Evolutionary conservation across 2,797 vertebrate genomes (phyloP).

Genomic region (Acanthornis magna): DNA sequence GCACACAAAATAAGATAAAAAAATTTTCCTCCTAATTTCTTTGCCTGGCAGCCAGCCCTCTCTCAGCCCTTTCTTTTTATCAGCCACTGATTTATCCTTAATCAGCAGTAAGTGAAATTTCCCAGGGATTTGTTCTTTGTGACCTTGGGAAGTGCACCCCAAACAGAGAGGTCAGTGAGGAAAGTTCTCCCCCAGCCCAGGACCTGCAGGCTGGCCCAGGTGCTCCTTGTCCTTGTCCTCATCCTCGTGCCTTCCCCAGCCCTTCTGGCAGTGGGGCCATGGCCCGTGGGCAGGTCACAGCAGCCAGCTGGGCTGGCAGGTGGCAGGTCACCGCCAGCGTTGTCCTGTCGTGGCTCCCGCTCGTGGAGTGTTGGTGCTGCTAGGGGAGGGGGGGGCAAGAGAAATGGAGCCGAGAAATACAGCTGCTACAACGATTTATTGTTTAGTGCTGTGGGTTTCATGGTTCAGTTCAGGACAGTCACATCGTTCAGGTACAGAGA

Average conservation of each 20-base stretch:
- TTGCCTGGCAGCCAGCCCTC: not conserved
- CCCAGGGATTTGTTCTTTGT: not conserved
- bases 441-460: constrained; percentile 12
- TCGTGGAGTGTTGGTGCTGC: fast-evolving
- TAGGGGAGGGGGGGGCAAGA: not conserved
- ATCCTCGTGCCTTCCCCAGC: not conserved
- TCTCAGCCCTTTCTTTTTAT: not conserved
- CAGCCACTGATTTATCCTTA: constrained; percentile 33
- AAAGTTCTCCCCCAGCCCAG: not conserved
- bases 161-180: not conserved
- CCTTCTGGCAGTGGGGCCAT: fast-evolving
- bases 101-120: not conserved
- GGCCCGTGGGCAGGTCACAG: fast-evolving
- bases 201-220: not conserved
- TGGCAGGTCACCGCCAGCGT: fast-evolving
- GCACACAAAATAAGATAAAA: not conserved
- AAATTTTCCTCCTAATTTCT: not conserved
- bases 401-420: not conserved
- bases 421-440: constrained; percentile 42
- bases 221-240: not conserved
- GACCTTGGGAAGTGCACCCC: constrained; percentile 10
- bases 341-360: fast-evolving
- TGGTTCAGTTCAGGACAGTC: not conserved
- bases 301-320: not conserved
- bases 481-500: not conserved